Evolutionary conservation across 2,888 invertebrate species (phyloP), one percentile per base, ranked within the genome.

Genomic region (Aleiodes leptofemur): DNA sequence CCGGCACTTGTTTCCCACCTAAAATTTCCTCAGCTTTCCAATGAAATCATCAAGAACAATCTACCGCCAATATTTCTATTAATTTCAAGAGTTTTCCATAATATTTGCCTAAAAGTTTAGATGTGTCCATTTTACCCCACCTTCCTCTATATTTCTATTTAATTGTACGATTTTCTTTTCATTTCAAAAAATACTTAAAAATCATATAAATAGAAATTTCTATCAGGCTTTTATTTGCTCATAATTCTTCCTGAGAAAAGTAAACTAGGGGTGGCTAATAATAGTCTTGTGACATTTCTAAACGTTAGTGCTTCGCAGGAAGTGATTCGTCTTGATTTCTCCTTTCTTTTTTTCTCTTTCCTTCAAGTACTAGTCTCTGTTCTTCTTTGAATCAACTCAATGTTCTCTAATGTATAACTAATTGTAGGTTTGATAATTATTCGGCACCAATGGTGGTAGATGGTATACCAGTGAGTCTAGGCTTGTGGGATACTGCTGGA

Each of bases 381-480:
- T 29, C 59, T 31, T 50, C 34, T 31, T 61, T 72, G 57, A 38
- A 68, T 34, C 31, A 53, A 68, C 38, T 29, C 48, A 23, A 23
- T 2, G 50, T 34, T 14, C 7, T 16, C 16, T 55, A 29, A 64
- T 7, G 8, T 23, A 38, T 16, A 11, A 43, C 29, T 6, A 31
- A 23, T 69, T 29, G 13, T 88, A 97, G 98, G 85, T 99, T 99
- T 91, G 99, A 99, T 90, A 99, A 99, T 91, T 99, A 99, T 90
- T 98, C 98, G 59, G 98, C 98, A 66, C 98, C 98, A 66, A 97
- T 99, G 97, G 97, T 97, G 84, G 98, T 98, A 76, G 99, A 99
- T 91, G 97, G 98, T 80, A 97, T 98, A 84, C 97, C 98, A 79
- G 98, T 99, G 13, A 98, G 97, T 84, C 91, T 99, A 83, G 98